A percentile compares a stretch with the other conserved stretches of the same genome.
These are phyloP conservation scores for Anomalospiza imberbis DNA, from an alignment of 2,797 vertebrate species.

Conservation along the genomic window DNA sequence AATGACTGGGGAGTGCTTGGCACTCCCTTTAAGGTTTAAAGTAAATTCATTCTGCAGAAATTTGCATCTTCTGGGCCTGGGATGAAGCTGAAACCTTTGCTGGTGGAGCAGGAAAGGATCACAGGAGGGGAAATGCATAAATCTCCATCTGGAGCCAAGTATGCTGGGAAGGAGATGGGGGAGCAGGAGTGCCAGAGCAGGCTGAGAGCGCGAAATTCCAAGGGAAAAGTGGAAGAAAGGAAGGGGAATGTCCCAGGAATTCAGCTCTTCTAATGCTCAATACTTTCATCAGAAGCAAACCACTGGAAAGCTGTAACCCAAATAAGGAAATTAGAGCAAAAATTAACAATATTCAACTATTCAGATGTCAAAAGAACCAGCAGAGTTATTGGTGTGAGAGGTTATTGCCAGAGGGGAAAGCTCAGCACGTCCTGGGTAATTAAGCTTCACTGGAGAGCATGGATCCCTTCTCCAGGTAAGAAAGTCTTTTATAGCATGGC, in stretches of 20 bases:
- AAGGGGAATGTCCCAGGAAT: conserved; percentile 24
- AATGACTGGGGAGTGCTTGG: neutral
- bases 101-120: conserved; percentile 25
- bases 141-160: conserved; percentile 41
- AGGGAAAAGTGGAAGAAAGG: neutral
- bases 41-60: neutral
- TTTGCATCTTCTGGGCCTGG: conserved; percentile 31
- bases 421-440: conserved; percentile 55
- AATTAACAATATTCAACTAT: conserved; percentile 47
- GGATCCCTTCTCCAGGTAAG: conserved; percentile 64
- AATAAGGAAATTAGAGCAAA: conserved; percentile 51
- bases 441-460: conserved; percentile 41
- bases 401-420: conserved; percentile 53
- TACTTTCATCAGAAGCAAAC: neutral
- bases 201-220: neutral
- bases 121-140: conserved; percentile 40
- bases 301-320: conserved; percentile 2
- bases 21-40: neutral
- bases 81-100: conserved; percentile 19
- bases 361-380: conserved; percentile 33
- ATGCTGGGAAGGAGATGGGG: neutral
- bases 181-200: conserved; percentile 1
- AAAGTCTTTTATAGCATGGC: conserved; percentile 30
- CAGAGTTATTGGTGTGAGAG: conserved; percentile 61
- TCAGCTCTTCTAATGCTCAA: neutral